Evolutionary conservation across 2,113 vertebrate genomes (phyloP).

Genomic region (Campylomormyrus tamandua): DNA sequence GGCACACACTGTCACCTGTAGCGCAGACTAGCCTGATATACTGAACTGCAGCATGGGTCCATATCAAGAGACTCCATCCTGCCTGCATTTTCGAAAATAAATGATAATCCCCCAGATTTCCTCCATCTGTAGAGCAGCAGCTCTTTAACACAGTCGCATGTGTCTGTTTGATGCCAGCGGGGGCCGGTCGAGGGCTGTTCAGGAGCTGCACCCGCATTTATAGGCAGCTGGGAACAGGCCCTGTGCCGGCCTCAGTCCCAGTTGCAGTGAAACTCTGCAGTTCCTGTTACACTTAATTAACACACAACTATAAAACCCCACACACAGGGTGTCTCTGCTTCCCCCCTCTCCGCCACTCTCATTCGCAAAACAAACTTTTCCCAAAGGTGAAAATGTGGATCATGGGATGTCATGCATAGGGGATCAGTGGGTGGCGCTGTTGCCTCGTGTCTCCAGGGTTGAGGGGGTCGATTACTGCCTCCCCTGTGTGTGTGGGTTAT

Average conservation of each 20-base stretch:
- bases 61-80: neutral
- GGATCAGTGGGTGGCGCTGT: slow-evolving; percentile 6
- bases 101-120: neutral
- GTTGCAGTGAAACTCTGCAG: slow-evolving; percentile 29
- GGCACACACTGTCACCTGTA: neutral
- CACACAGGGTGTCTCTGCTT: slow-evolving; percentile 43
- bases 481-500: neutral
- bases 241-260: slow-evolving; percentile 25
- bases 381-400: slow-evolving; percentile 10
- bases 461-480: slow-evolving; percentile 2
- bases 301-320: slow-evolving; percentile 45
- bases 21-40: neutral
- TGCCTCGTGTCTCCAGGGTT: slow-evolving; percentile 29
- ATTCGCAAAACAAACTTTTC: slow-evolving; percentile 43
- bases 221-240: too few species aligned
- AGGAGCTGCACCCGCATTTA: neutral
- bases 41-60: neutral
- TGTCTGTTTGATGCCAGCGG: neutral
- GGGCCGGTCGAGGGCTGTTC: neutral
- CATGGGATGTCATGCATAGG: slow-evolving; percentile 27
- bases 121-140: neutral
- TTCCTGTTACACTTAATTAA: slow-evolving; percentile 51
- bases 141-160: neutral
- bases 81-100: neutral
- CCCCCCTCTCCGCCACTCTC: slow-evolving; percentile 30